phyloP scores from a whole-genome alignment of 2,888 invertebrate genomes.

The Cosmopolites sordidus region DNA sequence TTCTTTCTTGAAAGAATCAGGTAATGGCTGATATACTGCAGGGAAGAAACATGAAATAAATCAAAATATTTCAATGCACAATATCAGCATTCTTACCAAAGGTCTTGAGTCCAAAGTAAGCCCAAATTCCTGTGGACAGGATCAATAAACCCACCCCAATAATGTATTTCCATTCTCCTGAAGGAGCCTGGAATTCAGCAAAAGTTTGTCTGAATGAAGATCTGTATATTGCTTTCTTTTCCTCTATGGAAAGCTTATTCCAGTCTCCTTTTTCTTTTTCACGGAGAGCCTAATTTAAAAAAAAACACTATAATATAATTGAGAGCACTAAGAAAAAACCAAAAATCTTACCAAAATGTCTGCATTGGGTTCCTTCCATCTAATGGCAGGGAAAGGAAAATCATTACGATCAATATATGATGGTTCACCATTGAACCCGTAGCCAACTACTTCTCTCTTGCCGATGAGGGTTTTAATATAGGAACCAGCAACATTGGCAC shows the following conservation, averaged over 20 bases:
- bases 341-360: conserved; percentile 59
- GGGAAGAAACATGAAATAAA: background rate
- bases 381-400: conserved; percentile 82
- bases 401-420: conserved; percentile 72
- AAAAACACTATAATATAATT: conserved; percentile 2
- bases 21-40: conserved; percentile 45
- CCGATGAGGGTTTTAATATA: conserved; percentile 53
- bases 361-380: conserved; percentile 70
- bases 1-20: conserved; percentile 57
- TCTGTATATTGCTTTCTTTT: conserved; percentile 90
- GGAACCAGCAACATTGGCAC: conserved; percentile 47
- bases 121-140: conserved; percentile 31
- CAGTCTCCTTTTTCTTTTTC: conserved; percentile 94
- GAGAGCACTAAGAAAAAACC: background rate
- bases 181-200: conserved; percentile 82
- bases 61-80: background rate
- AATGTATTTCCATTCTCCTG: conserved; percentile 78
- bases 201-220: conserved; percentile 91
- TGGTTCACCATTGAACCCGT: conserved; percentile 74
- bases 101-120: conserved; percentile 31
- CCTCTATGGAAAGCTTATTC: conserved; percentile 80
- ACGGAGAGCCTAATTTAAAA: conserved; percentile 59
- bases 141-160: conserved; percentile 56
- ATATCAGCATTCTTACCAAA: conserved; percentile 31
- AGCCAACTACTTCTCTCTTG: conserved; percentile 85